Evolutionary conservation across 2,888 invertebrate genomes (phyloP).

Genomic region (Agrenia bidenticulata): DNA sequence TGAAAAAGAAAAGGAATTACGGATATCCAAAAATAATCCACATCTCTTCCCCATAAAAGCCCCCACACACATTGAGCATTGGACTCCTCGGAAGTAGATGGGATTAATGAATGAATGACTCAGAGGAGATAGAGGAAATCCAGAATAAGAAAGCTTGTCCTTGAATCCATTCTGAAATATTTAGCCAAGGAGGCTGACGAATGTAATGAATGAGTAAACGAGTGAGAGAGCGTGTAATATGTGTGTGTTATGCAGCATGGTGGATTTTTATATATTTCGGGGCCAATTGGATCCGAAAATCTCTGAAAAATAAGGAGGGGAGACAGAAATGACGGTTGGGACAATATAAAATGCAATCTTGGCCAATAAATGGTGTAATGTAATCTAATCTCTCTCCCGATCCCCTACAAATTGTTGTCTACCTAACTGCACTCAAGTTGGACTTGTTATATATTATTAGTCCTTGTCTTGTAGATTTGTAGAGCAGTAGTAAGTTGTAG

Average conservation of each 20-base stretch:
- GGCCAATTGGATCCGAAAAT: background rate
- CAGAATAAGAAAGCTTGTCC: background rate
- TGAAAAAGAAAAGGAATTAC: background rate
- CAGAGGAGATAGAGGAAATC: slow-evolving; percentile 1
- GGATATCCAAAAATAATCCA: slow-evolving; percentile 9
- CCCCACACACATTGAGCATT: too few relatives aligned
- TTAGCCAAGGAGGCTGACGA: background rate
- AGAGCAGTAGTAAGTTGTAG: too few relatives aligned
- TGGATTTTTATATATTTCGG: background rate
- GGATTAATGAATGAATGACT: slow-evolving; percentile 8
- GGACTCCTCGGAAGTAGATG: background rate
- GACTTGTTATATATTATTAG: too few relatives aligned
- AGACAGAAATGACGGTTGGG: background rate
- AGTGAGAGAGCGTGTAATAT: slow-evolving; percentile 2
- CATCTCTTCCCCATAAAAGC: background rate
- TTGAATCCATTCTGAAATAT: background rate
- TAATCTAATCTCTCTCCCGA: slow-evolving; percentile 33
- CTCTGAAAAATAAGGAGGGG: slow-evolving; percentile 10
- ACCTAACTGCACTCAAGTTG: too few relatives aligned
- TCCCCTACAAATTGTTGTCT: too few relatives aligned
- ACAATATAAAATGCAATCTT: slow-evolving; percentile 36
- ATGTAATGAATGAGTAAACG: slow-evolving; percentile 3
- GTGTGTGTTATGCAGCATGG: background rate
- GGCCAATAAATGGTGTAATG: slow-evolving; percentile 43
- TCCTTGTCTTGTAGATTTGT: too few relatives aligned